Percentiles rank a stretch among this genome's conserved stretches.
phyloP scores from a whole-genome alignment of 2,888 invertebrate species.

The Plagodis dolabraria region DNA sequence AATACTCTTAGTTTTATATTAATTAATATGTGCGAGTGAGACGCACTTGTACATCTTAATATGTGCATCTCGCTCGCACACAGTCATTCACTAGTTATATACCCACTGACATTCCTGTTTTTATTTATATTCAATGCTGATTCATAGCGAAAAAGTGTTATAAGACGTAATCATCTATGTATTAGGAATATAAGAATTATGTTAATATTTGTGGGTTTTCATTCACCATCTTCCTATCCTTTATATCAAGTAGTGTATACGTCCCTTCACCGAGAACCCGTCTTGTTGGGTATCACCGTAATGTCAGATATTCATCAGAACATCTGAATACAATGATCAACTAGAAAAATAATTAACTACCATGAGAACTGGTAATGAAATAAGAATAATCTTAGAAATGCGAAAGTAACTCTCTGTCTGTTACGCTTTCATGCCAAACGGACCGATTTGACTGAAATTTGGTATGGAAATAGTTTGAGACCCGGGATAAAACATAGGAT shows the following conservation, averaged over 20 bases:
- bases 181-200: slow-evolving; percentile 60
- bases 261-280: too few relatives aligned
- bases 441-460: too few relatives aligned
- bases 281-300: too few relatives aligned
- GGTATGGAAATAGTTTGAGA: too few relatives aligned
- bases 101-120: slow-evolving; percentile 39
- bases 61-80: slow-evolving; percentile 44
- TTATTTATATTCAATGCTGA: slow-evolving; percentile 50
- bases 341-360: too few relatives aligned
- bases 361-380: too few relatives aligned
- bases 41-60: slow-evolving; percentile 40
- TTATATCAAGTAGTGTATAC: not conserved
- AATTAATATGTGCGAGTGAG: slow-evolving; percentile 40
- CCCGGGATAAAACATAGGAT: too few relatives aligned
- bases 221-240: slow-evolving; percentile 4
- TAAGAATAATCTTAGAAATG: too few relatives aligned
- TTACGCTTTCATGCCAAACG: too few relatives aligned
- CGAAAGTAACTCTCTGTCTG: too few relatives aligned
- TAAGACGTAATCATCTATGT: slow-evolving; percentile 51
- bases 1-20: slow-evolving; percentile 33
- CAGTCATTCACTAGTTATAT: slow-evolving; percentile 33
- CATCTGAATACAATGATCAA: too few relatives aligned
- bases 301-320: too few relatives aligned
- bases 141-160: slow-evolving; percentile 46
- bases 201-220: slow-evolving; percentile 45